Conservation (phyloP, 1,140 invertebrate genomes). For the Watersipora subatra region DNA sequence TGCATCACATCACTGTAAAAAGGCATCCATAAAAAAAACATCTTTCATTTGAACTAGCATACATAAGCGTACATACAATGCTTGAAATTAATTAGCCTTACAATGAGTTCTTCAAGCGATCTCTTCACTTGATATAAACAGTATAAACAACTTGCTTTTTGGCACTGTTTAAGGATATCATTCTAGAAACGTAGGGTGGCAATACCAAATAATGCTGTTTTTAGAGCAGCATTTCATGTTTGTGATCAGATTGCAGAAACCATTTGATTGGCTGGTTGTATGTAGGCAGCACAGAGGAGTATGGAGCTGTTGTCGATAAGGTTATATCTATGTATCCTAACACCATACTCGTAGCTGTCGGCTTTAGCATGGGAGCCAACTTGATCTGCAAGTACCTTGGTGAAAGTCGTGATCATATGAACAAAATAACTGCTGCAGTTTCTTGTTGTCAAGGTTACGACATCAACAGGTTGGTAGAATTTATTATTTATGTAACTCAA, state of each 20-base stretch:
- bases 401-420: slow-evolving; percentile 44
- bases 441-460: slow-evolving; percentile 85
- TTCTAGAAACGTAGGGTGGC: too few relatives aligned
- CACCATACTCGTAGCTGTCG: slow-evolving; percentile 64
- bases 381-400: slow-evolving; percentile 76
- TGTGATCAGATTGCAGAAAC: neutral
- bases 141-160: too few relatives aligned
- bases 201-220: too few relatives aligned
- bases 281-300: slow-evolving; percentile 71
- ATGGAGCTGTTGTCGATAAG: slow-evolving; percentile 60
- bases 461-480: slow-evolving; percentile 64
- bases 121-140: too few relatives aligned
- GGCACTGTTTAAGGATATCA: too few relatives aligned
- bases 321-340: slow-evolving; percentile 56
- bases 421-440: slow-evolving; percentile 66
- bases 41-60: too few relatives aligned
- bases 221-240: too few relatives aligned
- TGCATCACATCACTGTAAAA: too few relatives aligned
- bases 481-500: slow-evolving; percentile 9
- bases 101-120: too few relatives aligned
- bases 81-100: too few relatives aligned
- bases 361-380: slow-evolving; percentile 74
- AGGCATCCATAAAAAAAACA: too few relatives aligned
- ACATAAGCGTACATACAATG: too few relatives aligned
- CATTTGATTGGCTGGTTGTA: neutral